Conservation (phyloP, 2,113 vertebrate genomes). For the Xyrauchen texanus region DNA sequence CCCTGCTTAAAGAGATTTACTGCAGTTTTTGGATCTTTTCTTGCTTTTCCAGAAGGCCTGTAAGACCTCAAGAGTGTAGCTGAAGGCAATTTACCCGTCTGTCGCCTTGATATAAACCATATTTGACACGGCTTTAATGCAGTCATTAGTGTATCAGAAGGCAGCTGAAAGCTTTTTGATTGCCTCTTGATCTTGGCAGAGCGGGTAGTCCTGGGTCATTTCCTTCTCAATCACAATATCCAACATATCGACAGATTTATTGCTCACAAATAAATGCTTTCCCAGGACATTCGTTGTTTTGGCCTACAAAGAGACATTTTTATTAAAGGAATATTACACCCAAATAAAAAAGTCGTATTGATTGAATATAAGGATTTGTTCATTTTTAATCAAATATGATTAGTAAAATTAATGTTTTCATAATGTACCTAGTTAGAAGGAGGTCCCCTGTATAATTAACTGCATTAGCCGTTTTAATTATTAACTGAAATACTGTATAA, state of each 20-base stretch:
- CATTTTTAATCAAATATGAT: no score
- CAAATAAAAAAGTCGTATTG: no score
- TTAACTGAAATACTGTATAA: no score
- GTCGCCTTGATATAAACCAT: slow-evolving; percentile 48
- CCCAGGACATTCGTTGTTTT: background rate
- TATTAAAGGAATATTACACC: no score
- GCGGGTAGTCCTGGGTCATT: slow-evolving; percentile 44
- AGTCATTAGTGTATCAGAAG: slow-evolving; percentile 51
- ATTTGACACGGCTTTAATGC: slow-evolving; percentile 46
- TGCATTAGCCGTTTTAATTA: no score
- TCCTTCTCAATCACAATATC: slow-evolving; percentile 45
- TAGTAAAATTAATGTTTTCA: no score
- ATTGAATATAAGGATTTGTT: no score
- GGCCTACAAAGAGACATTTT: background rate
- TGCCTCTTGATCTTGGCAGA: background rate
- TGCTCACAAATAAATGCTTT: background rate
- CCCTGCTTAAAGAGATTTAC: background rate
- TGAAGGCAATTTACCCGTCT: slow-evolving; percentile 27
- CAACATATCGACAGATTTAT: slow-evolving; percentile 19
- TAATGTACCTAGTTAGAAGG: no score
- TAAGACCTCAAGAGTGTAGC: background rate
- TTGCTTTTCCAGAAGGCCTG: slow-evolving; percentile 15
- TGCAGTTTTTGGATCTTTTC: slow-evolving; percentile 6
- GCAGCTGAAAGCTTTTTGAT: slow-evolving; percentile 36
- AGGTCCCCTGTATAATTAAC: no score